These are phyloP conservation scores for Cossypha heuglini DNA, from an alignment of 2,797 vertebrate species.

Conservation along the genomic window DNA sequence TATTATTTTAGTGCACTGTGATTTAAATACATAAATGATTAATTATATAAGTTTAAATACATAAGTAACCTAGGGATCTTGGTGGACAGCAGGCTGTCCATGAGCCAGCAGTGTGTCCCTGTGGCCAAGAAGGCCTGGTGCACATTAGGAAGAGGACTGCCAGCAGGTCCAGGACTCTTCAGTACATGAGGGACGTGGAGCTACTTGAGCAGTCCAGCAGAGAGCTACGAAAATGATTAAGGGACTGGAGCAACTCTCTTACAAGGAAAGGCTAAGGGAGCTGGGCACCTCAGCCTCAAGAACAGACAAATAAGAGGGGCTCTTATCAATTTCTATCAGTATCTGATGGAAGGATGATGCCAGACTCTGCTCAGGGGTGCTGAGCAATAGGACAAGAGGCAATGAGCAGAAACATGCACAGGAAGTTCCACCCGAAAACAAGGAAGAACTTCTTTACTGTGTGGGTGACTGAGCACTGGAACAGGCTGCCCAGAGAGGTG, in stretches of 20 bases:
- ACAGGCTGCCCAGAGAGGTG: background rate
- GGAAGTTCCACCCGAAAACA: background rate
- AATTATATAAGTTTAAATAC: background rate
- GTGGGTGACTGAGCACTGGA: background rate
- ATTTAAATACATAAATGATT: background rate
- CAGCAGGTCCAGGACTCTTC: background rate
- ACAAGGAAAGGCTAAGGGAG: background rate
- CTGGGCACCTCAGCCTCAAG: accelerated
- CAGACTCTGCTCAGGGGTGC: background rate
- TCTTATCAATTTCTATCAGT: background rate
- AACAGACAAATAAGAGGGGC: background rate
- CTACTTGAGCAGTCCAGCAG: background rate
- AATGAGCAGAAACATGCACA: background rate
- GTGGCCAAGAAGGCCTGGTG: background rate
- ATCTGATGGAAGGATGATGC: background rate
- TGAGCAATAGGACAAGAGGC: background rate
- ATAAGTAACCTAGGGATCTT: background rate
- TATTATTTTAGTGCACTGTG: background rate
- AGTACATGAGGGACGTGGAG: background rate
- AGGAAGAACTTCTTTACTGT: background rate
- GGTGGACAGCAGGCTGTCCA: background rate
- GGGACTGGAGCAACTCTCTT: background rate
- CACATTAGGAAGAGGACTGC: background rate
- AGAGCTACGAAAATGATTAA: accelerated
- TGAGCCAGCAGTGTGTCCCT: background rate